Evolutionary conservation across 2,113 vertebrate species (phyloP).

Genomic region (Nerophis ophidion): DNA sequence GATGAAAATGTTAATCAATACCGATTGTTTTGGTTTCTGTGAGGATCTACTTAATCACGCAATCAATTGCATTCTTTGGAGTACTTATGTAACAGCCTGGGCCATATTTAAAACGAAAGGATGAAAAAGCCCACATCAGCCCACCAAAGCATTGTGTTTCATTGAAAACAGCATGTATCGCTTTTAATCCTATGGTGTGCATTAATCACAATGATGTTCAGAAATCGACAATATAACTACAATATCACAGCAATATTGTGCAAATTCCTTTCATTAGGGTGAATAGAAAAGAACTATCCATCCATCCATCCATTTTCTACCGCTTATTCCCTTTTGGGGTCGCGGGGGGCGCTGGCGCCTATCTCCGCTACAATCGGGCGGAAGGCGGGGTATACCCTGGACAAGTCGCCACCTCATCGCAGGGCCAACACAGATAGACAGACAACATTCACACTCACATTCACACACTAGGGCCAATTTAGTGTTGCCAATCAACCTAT

Average conservation of each 20-base stretch:
- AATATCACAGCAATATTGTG: neutral
- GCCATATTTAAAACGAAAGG: slow-evolving; percentile 65
- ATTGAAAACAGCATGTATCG: slow-evolving; percentile 29
- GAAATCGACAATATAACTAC: neutral
- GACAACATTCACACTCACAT: too few relatives aligned
- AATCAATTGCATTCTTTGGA: slow-evolving; percentile 46
- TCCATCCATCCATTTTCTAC: too few relatives aligned
- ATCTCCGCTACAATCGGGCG: too few relatives aligned
- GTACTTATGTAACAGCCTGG: slow-evolving; percentile 55
- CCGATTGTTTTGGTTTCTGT: slow-evolving; percentile 31
- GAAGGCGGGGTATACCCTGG: too few relatives aligned
- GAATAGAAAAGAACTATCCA: too few relatives aligned
- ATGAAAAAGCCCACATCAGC: slow-evolving; percentile 61
- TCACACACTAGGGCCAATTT: too few relatives aligned
- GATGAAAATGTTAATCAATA: neutral
- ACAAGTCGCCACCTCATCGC: too few relatives aligned
- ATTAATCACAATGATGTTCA: neutral
- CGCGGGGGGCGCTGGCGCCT: too few relatives aligned
- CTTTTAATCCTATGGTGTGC: neutral
- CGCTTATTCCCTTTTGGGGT: too few relatives aligned
- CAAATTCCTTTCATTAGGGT: too few relatives aligned
- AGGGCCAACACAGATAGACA: too few relatives aligned
- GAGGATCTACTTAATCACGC: slow-evolving; percentile 48
- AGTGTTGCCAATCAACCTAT: too few relatives aligned
- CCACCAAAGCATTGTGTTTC: slow-evolving; percentile 47